phyloP scores from a whole-genome alignment of 2,888 invertebrate genomes.

The Syrista parreyssii region DNA sequence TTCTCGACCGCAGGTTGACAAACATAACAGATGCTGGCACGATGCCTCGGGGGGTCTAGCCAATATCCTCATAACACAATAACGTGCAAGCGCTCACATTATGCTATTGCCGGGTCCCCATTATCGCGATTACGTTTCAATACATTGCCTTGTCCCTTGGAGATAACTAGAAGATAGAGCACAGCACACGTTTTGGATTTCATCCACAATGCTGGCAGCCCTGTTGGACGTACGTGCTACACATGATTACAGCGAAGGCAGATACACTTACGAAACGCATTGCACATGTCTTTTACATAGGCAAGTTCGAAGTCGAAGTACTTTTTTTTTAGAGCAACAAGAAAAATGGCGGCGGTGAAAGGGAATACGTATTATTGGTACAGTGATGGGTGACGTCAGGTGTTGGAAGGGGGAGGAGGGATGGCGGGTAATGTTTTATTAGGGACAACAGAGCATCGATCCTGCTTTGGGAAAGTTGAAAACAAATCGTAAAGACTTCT shows the following conservation, averaged over 20 bases:
- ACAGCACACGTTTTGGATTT: slow-evolving; percentile 59
- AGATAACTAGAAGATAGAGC: slow-evolving; percentile 60
- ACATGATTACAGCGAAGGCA: background rate
- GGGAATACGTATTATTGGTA: background rate
- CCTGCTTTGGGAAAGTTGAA: slow-evolving; percentile 32
- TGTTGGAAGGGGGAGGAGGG: background rate
- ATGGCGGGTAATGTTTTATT: slow-evolving; percentile 36
- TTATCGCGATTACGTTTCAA: slow-evolving; percentile 37
- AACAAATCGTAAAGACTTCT: slow-evolving; percentile 57
- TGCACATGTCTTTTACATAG: background rate
- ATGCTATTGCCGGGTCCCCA: slow-evolving; percentile 22
- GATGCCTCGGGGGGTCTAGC: slow-evolving; percentile 12
- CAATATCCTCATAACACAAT: slow-evolving; percentile 36
- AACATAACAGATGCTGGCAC: slow-evolving; percentile 31
- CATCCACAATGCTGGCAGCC: slow-evolving; percentile 19
- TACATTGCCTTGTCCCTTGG: slow-evolving; percentile 24
- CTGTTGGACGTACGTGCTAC: background rate
- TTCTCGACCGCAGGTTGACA: slow-evolving; percentile 24
- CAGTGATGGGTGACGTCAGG: slow-evolving; percentile 4
- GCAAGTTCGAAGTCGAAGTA: background rate
- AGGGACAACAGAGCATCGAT: slow-evolving; percentile 49
- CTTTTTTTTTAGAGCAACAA: background rate
- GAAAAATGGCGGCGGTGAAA: background rate
- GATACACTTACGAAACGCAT: slow-evolving; percentile 21
- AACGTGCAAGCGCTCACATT: slow-evolving; percentile 22